Evolutionary conservation across 2,888 invertebrate genomes (phyloP).

Genomic region (Alloplasta piceator): DNA sequence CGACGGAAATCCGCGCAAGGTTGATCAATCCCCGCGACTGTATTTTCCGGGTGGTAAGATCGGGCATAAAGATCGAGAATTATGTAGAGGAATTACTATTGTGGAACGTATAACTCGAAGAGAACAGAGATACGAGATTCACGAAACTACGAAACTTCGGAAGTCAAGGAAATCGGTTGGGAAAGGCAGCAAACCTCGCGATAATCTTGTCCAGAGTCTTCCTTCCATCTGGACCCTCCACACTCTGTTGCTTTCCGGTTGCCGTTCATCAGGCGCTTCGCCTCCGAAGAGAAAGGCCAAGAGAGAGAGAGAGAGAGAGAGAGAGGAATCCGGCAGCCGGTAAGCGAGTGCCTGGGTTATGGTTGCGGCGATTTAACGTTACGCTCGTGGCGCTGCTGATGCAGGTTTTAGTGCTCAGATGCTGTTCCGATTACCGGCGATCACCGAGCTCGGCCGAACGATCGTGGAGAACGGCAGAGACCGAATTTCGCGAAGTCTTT

Average conservation of each 20-base stretch:
- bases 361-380: background rate
- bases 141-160: background rate
- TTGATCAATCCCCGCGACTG: constrained; percentile 42
- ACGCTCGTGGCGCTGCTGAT: constrained; percentile 27
- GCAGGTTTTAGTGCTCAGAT: constrained; percentile 55
- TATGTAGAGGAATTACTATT: constrained; percentile 19
- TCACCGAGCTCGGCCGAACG: constrained; percentile 46
- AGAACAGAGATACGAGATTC: background rate
- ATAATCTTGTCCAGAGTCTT: background rate
- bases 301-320: constrained; percentile 19
- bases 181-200: too few species aligned
- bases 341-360: constrained; percentile 55
- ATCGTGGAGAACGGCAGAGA: constrained; percentile 5
- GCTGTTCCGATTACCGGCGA: constrained; percentile 58
- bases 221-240: background rate
- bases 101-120: background rate
- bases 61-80: constrained; percentile 47
- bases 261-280: too few species aligned
- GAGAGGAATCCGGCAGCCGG: constrained; percentile 55
- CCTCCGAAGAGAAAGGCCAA: too few species aligned
- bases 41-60: constrained; percentile 44
- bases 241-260: background rate
- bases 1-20: constrained; percentile 10
- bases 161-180: too few species aligned
- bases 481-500: too few species aligned